Percentiles rank a stretch among this genome's conserved stretches.
Evolutionary conservation across 1,140 invertebrate genomes (phyloP).

Genomic region (Sinonovacula constricta): DNA sequence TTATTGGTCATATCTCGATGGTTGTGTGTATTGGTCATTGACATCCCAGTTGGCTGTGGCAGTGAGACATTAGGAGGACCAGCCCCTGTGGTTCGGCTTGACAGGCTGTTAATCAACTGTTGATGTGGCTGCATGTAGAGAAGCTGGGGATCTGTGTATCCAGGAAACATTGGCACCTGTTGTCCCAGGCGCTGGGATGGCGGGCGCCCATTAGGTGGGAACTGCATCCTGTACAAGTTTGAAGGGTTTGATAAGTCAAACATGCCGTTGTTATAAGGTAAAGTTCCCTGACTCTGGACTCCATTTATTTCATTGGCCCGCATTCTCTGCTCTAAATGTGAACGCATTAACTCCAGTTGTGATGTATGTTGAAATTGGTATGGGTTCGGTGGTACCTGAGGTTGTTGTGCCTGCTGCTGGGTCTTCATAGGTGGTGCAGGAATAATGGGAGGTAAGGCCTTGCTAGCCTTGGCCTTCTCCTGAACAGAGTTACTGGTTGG

Average conservation of each 20-base stretch:
- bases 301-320: background rate
- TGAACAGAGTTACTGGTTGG: conserved; percentile 34
- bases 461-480: too few species aligned
- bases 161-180: too few species aligned
- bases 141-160: too few species aligned
- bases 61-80: too few species aligned
- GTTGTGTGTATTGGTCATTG: background rate
- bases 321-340: too few species aligned
- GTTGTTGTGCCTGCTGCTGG: conserved; percentile 6
- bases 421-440: background rate
- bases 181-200: too few species aligned
- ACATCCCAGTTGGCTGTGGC: background rate
- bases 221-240: conserved; percentile 19
- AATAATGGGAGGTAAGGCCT: conserved; percentile 9
- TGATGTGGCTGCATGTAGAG: too few species aligned
- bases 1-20: background rate
- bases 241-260: conserved; percentile 14
- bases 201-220: too few species aligned
- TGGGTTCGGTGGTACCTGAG: conserved; percentile 1
- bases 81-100: too few species aligned
- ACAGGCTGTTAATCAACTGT: too few species aligned
- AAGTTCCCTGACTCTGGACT: conserved; percentile 11
- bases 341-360: background rate
- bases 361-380: conserved; percentile 23
- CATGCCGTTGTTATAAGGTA: conserved; percentile 9